Evolutionary conservation across 2,888 invertebrate genomes (phyloP).

Genomic region (Molorchus minor): DNA sequence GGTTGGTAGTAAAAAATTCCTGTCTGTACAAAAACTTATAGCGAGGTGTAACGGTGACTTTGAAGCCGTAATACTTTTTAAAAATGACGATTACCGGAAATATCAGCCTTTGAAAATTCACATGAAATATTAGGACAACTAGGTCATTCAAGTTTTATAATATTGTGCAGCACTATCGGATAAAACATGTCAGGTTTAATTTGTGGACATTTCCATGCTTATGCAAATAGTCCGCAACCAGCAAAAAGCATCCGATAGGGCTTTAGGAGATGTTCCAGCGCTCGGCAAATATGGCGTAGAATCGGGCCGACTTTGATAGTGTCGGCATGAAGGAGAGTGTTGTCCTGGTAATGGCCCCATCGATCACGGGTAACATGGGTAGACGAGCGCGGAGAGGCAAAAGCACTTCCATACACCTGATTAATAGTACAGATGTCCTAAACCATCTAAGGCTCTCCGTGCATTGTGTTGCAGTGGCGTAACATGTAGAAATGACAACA

Average conservation of each 20-base stretch:
- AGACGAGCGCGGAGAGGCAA: conserved; percentile 43
- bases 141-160: too few species aligned
- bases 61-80: too few species aligned
- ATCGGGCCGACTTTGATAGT: conserved; percentile 47
- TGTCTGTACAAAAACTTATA: too few species aligned
- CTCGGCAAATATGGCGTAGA: conserved; percentile 42
- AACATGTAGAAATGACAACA: too few species aligned
- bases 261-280: conserved; percentile 15
- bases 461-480: conserved; percentile 12
- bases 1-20: too few species aligned
- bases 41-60: too few species aligned
- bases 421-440: conserved; percentile 49
- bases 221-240: conserved; percentile 48
- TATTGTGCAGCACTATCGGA: too few species aligned
- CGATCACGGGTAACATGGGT: conserved; percentile 53
- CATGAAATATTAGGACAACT: too few species aligned
- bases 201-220: conserved; percentile 40
- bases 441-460: conserved; percentile 35
- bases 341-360: conserved; percentile 51
- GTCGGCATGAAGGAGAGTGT: conserved; percentile 50
- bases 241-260: conserved; percentile 41
- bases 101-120: too few species aligned
- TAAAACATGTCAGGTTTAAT: conserved; percentile 28
- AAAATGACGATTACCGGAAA: too few species aligned
- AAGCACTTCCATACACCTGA: conserved; percentile 44